Evolutionary conservation across 2,113 vertebrate genomes (phyloP).

Genomic region (Megaleporinus macrocephalus): DNA sequence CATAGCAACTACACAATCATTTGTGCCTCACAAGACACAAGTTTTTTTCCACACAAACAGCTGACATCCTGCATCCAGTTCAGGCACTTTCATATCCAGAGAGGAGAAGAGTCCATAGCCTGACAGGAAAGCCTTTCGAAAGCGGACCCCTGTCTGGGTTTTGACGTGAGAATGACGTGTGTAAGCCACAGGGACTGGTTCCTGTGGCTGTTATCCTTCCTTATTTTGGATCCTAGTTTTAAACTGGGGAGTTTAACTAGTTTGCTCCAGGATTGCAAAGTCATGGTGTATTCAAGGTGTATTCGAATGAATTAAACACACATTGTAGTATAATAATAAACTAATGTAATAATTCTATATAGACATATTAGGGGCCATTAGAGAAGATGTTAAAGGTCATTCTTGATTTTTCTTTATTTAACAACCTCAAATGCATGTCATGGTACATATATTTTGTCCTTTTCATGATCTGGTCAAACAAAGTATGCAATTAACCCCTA

Average conservation of each 20-base stretch:
- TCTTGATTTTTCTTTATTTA: too few relatives aligned
- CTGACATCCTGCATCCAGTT: constrained; percentile 1
- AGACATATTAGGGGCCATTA: too few relatives aligned
- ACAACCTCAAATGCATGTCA: neutral
- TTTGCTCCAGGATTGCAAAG: constrained; percentile 15
- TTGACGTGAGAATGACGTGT: constrained; percentile 27
- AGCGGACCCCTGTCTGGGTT: constrained; percentile 2
- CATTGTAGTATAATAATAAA: neutral
- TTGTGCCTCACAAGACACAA: neutral
- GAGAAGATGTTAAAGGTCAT: too few relatives aligned
- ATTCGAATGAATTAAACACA: too few relatives aligned
- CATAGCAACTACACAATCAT: neutral
- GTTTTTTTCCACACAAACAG: neutral
- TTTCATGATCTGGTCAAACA: neutral
- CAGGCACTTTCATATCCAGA: constrained; percentile 13
- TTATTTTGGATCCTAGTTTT: constrained; percentile 22
- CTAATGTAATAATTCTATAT: too few relatives aligned
- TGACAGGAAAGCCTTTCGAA: constrained; percentile 16
- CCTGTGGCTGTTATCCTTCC: constrained; percentile 25
- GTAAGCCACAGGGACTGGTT: neutral
- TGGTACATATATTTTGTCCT: neutral
- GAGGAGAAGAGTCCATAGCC: constrained; percentile 2
- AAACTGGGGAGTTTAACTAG: constrained; percentile 2
- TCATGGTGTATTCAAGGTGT: neutral
- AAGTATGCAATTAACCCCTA: neutral